Percentiles rank a stretch among this genome's conserved stretches.
These are phyloP conservation scores for Laterallus jamaicensis DNA, from an alignment of 2,113 vertebrate species.

Conservation along the genomic window DNA sequence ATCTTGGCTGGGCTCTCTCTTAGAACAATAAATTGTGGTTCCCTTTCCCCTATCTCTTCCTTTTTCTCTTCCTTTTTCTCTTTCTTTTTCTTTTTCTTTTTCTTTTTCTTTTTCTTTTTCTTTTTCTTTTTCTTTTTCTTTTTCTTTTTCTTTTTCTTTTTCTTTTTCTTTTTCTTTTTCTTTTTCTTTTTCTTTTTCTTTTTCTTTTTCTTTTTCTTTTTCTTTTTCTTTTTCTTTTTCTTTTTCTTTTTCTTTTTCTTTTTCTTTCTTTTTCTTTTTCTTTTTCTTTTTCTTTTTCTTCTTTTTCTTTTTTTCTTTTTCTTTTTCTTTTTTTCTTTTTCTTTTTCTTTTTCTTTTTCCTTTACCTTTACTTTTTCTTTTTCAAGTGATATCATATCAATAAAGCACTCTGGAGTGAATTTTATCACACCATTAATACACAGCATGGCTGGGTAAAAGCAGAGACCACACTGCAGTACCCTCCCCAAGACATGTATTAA, in stretches of 20 bases:
- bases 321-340: too few species aligned
- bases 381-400: neutral
- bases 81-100: neutral
- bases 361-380: neutral
- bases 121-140: too few species aligned
- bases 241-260: neutral
- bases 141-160: neutral
- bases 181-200: too few species aligned
- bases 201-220: too few species aligned
- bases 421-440: neutral
- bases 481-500: neutral
- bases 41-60: too few species aligned
- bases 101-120: too few species aligned
- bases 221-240: too few species aligned
- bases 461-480: slow-evolving; percentile 9
- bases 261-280: too few species aligned
- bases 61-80: too few species aligned
- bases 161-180: too few species aligned
- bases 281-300: neutral
- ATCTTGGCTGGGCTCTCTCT: neutral
- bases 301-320: too few species aligned
- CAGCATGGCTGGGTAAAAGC: slow-evolving; percentile 7
- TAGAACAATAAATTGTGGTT: neutral
- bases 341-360: too few species aligned
- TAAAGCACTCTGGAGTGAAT: neutral